Evolutionary conservation across 2,797 vertebrate genomes (phyloP).

Genomic region (Otolemur crassicaudatus): DNA sequence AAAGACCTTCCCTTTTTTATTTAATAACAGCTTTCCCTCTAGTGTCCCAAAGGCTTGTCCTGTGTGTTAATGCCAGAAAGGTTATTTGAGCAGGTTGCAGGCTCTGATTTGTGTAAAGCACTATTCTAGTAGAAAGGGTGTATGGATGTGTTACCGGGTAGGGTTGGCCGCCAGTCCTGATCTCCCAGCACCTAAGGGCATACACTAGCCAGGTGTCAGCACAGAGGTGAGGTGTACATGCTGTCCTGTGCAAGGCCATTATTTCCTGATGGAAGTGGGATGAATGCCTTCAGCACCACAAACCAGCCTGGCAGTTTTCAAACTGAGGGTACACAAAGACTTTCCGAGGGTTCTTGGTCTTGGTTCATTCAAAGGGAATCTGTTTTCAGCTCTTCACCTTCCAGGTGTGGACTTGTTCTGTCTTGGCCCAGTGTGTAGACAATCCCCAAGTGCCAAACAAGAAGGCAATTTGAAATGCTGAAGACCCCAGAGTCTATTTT

Average conservation of each 20-base stretch:
- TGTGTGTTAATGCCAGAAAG: background rate
- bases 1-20: conserved; percentile 23
- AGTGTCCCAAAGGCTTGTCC: background rate
- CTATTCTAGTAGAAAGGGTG: background rate
- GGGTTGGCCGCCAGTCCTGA: background rate
- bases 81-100: background rate
- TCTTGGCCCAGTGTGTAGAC: background rate
- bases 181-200: background rate
- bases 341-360: background rate
- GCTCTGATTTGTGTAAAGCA: background rate
- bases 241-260: accelerated
- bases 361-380: background rate
- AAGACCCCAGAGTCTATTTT: background rate
- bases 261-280: background rate
- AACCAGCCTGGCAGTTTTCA: background rate
- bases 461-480: background rate
- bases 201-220: background rate
- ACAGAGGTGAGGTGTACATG: no score
- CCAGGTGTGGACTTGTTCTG: accelerated
- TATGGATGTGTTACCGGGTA: background rate
- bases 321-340: background rate
- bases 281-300: background rate
- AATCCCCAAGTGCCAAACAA: background rate
- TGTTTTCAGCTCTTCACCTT: background rate
- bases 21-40: background rate